Base-by-base conservation (phyloP, 1,140 invertebrate species). In the Hormaphis cornu region DNA sequence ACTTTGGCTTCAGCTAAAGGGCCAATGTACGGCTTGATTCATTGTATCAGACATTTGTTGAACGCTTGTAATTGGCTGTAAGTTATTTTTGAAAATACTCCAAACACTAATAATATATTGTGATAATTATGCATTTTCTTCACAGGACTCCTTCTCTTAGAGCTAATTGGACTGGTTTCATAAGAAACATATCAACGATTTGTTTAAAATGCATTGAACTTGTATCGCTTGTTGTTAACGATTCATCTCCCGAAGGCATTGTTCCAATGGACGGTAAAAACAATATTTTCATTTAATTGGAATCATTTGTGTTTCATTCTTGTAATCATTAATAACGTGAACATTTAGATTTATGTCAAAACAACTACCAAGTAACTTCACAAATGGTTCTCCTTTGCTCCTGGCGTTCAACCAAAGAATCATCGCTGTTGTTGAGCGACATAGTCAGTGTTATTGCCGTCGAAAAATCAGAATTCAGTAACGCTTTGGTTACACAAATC, bases 221-320 rank as follows among this genome's bases (percentile, higher is more conserved):
- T 54, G 30, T 35, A 28, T 71, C 40, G 58, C 8, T 69, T 46
- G 85, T 97, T 69, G 89, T 97, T 3, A 91, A 89, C 75, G 91
- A 87, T 79, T 87, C 88, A 1, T 93, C 93, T 18, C 94, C 93
- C 0, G 94, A 97, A 80, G 94, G 93, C 1, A 87, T 91, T 76
- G 77, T 96, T 70, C 93, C 93, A 12, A 85, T 86, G 80, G 87
- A 90, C 74, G 66, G 70, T 69, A 66, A 66, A 5, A 46, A 46
- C 12, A n/a, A 48, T 52, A 8, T 54, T 50, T 24, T 26, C 20
- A 16, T 2, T 59, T 14, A 40, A 22, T 42, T 7, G 26, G 5
- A 30, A 35, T 33, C 37, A 28, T 22, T 50, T 14, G 28, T 48
- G 16, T 30, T 40, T 22, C 6, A 44, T 37, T 46, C 10, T 69